Percentiles rank a stretch among this genome's conserved stretches.
These are phyloP conservation scores for Hyperoplus immaculatus DNA, from an alignment of 2,797 vertebrate genomes.

Conservation along the genomic window DNA sequence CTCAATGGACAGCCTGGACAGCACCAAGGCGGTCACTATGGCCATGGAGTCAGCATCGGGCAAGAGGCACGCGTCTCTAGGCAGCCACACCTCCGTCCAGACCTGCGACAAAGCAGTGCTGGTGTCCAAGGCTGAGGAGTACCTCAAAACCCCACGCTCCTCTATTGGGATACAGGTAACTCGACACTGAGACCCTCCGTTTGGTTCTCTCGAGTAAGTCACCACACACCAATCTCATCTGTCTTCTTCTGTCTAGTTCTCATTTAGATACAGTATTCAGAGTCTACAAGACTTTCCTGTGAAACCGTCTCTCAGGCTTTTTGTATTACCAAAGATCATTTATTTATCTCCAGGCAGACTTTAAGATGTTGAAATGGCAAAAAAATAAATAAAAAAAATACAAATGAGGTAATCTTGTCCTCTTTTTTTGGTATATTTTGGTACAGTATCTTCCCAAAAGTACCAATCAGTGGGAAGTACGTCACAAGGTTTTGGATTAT, in stretches of 20 bases:
- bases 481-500: conserved; percentile 25
- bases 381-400: neutral
- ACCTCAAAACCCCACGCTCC: conserved; percentile 92
- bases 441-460: conserved; percentile 14
- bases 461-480: conserved; percentile 26
- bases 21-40: conserved; percentile 94
- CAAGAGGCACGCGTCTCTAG: conserved; percentile 87
- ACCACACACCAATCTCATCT: neutral
- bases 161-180: conserved; percentile 98
- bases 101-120: conserved; percentile 94
- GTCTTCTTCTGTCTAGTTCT: conserved; percentile 15
- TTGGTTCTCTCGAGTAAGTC: neutral
- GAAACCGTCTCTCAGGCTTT: neutral
- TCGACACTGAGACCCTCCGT: neutral
- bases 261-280: conserved; percentile 16
- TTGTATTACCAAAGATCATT: neutral
- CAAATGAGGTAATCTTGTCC: conserved; percentile 12
- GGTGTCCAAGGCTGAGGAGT: conserved; percentile 93
- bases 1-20: conserved; percentile 97
- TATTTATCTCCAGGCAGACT: neutral
- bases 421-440: neutral
- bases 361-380: neutral
- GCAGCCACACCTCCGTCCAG: conserved; percentile 89
- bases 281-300: conserved; percentile 1
- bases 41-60: conserved; percentile 93